Evolutionary conservation across 53 echinoderm and acorn worm species (phyloP).

Genomic region (Luidia sarsii): DNA sequence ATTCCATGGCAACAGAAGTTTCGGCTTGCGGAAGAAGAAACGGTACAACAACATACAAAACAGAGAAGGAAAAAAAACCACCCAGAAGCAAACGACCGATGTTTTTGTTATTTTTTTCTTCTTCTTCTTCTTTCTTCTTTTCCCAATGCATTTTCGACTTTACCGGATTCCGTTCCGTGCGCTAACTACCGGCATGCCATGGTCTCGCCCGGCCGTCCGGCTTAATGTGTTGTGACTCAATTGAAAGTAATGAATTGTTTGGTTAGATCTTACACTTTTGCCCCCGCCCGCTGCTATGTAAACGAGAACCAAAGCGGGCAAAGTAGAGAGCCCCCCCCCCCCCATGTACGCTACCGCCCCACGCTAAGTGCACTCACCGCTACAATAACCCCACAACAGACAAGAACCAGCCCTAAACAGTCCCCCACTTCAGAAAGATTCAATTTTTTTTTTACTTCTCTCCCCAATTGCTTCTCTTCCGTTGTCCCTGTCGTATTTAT

Average conservation of each 20-base stretch:
- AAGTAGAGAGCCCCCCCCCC: constrained; percentile 27
- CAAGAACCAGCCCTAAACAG: constrained; percentile 27
- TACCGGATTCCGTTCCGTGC: too few relatives aligned
- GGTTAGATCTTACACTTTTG: constrained; percentile 29
- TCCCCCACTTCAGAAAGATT: constrained; percentile 44
- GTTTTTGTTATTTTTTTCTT: too few relatives aligned
- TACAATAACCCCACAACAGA: constrained; percentile 37
- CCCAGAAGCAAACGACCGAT: too few relatives aligned
- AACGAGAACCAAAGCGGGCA: constrained; percentile 27
- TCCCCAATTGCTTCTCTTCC: neutral
- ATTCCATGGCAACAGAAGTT: too few relatives aligned
- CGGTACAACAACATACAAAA: too few relatives aligned
- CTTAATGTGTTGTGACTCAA: constrained; percentile 58
- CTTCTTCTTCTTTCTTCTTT: too few relatives aligned
- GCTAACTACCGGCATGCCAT: too few relatives aligned
- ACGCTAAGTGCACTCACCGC: constrained; percentile 25
- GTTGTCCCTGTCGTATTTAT: neutral
- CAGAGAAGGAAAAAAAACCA: too few relatives aligned
- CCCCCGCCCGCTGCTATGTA: constrained; percentile 45
- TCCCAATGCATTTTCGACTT: too few relatives aligned
- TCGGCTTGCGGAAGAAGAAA: too few relatives aligned
- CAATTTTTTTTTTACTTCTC: neutral
- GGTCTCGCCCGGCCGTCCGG: constrained; percentile 18
- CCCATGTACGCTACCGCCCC: neutral
- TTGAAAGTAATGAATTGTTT: constrained; percentile 57